Conservation (phyloP, 1,140 invertebrate genomes). For the Antheraea mylitta region DNA sequence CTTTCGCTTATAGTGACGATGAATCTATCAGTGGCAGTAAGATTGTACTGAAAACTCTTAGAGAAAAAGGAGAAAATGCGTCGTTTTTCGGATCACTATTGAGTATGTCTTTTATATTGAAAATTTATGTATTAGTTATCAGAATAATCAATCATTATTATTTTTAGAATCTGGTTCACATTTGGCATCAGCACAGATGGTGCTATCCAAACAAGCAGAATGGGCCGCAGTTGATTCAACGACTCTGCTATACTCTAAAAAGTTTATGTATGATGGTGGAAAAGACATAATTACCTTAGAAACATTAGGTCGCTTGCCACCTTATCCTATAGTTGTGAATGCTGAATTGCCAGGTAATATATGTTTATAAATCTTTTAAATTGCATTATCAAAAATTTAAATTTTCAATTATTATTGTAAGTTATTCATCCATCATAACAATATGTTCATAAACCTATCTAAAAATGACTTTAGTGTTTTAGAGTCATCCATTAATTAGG, state of each 20-base stretch:
- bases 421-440: too few species aligned
- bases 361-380: neutral
- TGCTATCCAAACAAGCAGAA: constrained; percentile 80
- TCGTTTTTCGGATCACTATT: constrained; percentile 81
- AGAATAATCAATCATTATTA: constrained; percentile 18
- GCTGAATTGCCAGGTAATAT: constrained; percentile 75
- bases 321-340: constrained; percentile 81
- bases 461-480: too few species aligned
- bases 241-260: constrained; percentile 78
- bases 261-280: constrained; percentile 78
- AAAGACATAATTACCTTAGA: constrained; percentile 79
- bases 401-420: too few species aligned
- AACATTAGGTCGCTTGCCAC: constrained; percentile 81
- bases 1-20: constrained; percentile 79
- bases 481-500: too few species aligned
- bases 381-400: too few species aligned
- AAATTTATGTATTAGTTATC: constrained; percentile 4
- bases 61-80: constrained; percentile 81
- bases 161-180: constrained; percentile 80
- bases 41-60: constrained; percentile 79
- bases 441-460: too few species aligned
- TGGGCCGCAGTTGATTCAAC: constrained; percentile 82
- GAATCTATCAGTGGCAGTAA: constrained; percentile 79
- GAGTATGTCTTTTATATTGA: constrained; percentile 49
- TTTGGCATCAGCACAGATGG: constrained; percentile 81